Evolutionary conservation across 2,113 vertebrate genomes (phyloP), one percentile per base, ranked within the genome.

Genomic region (Collichthys lucidus): DNA sequence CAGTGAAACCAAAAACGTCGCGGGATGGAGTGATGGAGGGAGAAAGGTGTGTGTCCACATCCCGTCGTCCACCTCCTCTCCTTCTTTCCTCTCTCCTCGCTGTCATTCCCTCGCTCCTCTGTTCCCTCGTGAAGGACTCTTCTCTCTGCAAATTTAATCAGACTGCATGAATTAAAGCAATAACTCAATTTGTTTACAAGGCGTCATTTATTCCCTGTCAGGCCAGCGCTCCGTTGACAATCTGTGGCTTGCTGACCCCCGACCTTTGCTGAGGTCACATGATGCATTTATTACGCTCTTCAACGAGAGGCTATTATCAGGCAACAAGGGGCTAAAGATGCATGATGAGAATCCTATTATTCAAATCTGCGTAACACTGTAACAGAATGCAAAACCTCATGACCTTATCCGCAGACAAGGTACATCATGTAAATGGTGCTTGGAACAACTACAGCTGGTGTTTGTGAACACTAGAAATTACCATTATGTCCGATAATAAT

Each of bases 161-260:
- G 91, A 87, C 89, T 89, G 93, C 93, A 93, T 94, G 93, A 96
- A 95, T 95, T 94, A 95, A 94, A 94, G 91, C 91, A 91, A 94
- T 94, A 94, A 95, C 73, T 89, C 89, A 93, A 94, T 95, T 96
- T 95, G 93, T 94, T 94, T 95, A 93, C 93, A 91, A 90, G 91
- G 87, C 91, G 76, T 95, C 88, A 94, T 94, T 95, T 94, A 94
- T 95, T 95, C 89, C 75, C 91, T 91, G 92, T 95, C 94, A 94
- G 85, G 88, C 91, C 70, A 2, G 68, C n/a, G 69, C 88, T 93
- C 90, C 84, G 71, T 84, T 85, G 91, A 91, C 91, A 87, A 91
- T 88, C 86, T 35, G 71, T 12, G 65, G 79, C 91, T 90, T 17
- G 31, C 62, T 90, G 92, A 95, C 92, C 94, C 84, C 50, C 53